Evolutionary conservation across 1,140 invertebrate species (phyloP).

Genomic region (Lepidurus apus): DNA sequence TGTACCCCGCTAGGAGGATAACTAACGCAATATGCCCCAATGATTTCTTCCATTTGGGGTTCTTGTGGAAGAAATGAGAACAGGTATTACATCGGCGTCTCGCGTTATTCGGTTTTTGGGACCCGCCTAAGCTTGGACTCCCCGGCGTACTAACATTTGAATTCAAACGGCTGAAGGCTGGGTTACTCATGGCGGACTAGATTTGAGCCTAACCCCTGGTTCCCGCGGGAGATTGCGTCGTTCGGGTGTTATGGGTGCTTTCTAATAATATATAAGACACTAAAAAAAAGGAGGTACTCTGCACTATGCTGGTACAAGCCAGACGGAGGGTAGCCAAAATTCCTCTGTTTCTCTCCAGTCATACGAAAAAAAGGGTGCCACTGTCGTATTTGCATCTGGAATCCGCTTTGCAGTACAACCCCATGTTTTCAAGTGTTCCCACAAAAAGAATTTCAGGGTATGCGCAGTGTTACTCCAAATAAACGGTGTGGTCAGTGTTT

Average conservation of each 20-base stretch:
- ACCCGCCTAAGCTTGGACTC: conserved; percentile 27
- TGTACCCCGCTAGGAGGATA: conserved; percentile 28
- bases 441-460: background rate
- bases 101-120: background rate
- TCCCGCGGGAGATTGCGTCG: background rate
- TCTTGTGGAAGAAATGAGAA: conserved; percentile 28
- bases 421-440: background rate
- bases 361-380: background rate
- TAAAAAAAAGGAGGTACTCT: background rate
- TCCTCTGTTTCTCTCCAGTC: background rate
- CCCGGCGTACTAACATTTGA: conserved; percentile 31
- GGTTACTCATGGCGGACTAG: conserved; percentile 16
- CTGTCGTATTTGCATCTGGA: background rate
- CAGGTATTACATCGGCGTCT: background rate
- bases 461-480: background rate
- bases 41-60: conserved; percentile 23
- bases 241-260: background rate
- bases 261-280: background rate
- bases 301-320: background rate
- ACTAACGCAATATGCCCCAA: conserved; percentile 30
- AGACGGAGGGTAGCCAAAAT: background rate
- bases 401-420: background rate
- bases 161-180: conserved; percentile 32
- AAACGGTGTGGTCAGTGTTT: background rate
- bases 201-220: background rate